Conservation (phyloP, 2,888 invertebrate species). For the Miltochrista miniata region DNA sequence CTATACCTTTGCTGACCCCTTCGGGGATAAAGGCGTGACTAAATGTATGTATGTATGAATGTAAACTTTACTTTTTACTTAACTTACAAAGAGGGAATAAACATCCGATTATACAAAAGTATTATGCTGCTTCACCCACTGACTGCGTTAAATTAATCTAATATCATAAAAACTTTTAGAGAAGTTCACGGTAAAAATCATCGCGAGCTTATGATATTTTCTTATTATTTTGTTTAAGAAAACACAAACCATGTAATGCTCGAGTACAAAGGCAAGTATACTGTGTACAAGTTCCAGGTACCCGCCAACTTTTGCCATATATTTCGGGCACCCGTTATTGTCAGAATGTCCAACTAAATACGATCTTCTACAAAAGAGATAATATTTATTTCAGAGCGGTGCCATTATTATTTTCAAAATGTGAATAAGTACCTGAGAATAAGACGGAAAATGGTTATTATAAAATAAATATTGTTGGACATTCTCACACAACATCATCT, state of each 20-base stretch:
- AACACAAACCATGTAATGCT: slow-evolving; percentile 1
- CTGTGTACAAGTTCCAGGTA: slow-evolving; percentile 1
- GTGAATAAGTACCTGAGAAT: too few relatives aligned
- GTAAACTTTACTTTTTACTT: too few relatives aligned
- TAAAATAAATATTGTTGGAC: too few relatives aligned
- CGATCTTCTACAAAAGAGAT: slow-evolving; percentile 18
- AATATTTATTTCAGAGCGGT: not conserved
- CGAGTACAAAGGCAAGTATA: slow-evolving; percentile 1
- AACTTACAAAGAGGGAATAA: too few relatives aligned
- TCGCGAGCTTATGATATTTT: not conserved
- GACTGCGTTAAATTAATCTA: not conserved
- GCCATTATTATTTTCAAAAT: too few relatives aligned
- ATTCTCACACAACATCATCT: too few relatives aligned
- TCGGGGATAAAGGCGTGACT: too few relatives aligned
- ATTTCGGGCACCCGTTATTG: slow-evolving; percentile 16
- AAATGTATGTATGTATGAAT: too few relatives aligned
- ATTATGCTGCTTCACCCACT: too few relatives aligned
- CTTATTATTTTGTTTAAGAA: not conserved
- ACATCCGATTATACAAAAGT: too few relatives aligned
- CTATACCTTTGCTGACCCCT: too few relatives aligned
- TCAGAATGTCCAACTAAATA: slow-evolving; percentile 19
- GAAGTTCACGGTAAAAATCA: not conserved
- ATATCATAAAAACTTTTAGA: not conserved
- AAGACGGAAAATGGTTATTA: too few relatives aligned
- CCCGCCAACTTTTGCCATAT: slow-evolving; percentile 27